Evolutionary conservation across 2,888 invertebrate species (phyloP).

Genomic region (Caenorhabditis imperialis): DNA sequence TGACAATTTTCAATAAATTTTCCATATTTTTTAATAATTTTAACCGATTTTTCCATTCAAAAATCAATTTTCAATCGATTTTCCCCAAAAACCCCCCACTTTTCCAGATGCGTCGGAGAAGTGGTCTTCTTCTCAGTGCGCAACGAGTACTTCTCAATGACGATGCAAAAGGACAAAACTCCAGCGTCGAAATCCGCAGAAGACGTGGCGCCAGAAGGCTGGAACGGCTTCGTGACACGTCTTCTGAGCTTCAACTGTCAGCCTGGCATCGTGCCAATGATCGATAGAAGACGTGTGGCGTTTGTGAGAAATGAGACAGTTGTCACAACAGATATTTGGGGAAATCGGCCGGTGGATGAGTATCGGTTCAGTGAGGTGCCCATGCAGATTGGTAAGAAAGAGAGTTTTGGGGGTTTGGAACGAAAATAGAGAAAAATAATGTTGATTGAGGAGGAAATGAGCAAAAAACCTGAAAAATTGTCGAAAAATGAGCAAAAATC

Average conservation of each 20-base stretch:
- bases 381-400: slow-evolving; percentile 42
- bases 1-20: no score
- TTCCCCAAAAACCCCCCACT: no score
- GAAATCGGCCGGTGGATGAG: slow-evolving; percentile 27
- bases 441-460: no score
- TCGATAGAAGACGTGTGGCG: slow-evolving; percentile 33
- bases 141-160: slow-evolving; percentile 58
- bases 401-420: no score
- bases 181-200: neutral
- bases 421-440: no score
- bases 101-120: slow-evolving; percentile 54
- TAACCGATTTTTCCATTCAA: no score
- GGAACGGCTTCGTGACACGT: slow-evolving; percentile 38
- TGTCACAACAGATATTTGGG: slow-evolving; percentile 39
- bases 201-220: slow-evolving; percentile 16
- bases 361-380: slow-evolving; percentile 46
- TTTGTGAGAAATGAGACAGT: slow-evolving; percentile 49
- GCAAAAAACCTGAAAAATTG: slow-evolving; percentile 1
- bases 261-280: slow-evolving; percentile 49
- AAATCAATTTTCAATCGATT: no score
- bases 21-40: no score
- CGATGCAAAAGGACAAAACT: slow-evolving; percentile 41
- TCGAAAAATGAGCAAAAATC: neutral
- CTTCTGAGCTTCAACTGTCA: slow-evolving; percentile 39
- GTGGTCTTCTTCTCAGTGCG: slow-evolving; percentile 50